phyloP scores from a whole-genome alignment of 2,888 invertebrate species.

The Lasiommata megera region DNA sequence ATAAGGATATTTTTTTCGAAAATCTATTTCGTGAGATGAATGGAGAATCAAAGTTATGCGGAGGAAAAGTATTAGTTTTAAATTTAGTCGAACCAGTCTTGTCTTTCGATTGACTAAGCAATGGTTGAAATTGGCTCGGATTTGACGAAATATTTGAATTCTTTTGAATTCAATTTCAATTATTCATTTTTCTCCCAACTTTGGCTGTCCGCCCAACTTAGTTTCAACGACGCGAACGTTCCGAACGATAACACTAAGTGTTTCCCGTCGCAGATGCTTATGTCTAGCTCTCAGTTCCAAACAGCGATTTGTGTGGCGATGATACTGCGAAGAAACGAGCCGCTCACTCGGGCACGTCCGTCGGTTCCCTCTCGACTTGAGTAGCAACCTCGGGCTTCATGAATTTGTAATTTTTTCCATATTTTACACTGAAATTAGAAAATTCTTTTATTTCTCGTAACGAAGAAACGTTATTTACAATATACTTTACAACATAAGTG shows the following conservation, averaged over 20 bases:
- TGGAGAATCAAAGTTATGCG: too few species aligned
- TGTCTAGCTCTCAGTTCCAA: constrained; percentile 7
- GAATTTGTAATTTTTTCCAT: neutral
- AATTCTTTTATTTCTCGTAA: neutral
- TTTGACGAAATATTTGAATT: neutral
- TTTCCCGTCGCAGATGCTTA: constrained; percentile 7
- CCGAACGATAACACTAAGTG: constrained; percentile 5
- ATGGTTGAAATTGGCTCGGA: neutral
- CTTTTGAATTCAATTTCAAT: neutral
- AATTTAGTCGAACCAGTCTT: too few species aligned
- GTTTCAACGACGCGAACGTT: constrained; percentile 8
- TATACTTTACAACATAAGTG: neutral
- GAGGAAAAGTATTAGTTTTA: too few species aligned
- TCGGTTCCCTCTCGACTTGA: neutral
- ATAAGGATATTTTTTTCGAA: too few species aligned
- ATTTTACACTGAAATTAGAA: neutral
- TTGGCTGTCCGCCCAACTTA: constrained; percentile 2
- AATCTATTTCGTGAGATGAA: too few species aligned
- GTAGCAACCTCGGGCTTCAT: neutral
- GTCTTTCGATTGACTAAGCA: too few species aligned
- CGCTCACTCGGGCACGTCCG: constrained; percentile 4
- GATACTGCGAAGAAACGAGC: constrained; percentile 3
- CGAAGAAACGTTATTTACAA: too few species aligned
- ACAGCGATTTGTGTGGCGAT: constrained; percentile 4
- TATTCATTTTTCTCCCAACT: neutral